These are phyloP conservation scores for Melanostoma mellinum DNA, from an alignment of 2,888 invertebrate genomes.

Conservation along the genomic window DNA sequence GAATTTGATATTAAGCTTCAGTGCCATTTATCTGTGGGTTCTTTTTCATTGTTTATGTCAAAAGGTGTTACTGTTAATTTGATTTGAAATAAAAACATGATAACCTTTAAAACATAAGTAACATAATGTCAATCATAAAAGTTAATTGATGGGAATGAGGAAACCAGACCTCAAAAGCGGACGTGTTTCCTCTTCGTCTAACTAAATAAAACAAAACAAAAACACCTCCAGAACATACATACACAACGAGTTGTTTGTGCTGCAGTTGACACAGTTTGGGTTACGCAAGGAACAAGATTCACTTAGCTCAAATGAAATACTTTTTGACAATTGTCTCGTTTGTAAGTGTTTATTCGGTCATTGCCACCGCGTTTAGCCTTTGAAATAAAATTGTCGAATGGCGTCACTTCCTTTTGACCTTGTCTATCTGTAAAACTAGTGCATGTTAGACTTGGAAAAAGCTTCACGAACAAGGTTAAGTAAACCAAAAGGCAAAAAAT, in stretches of 20 bases:
- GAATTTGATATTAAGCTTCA: too few species aligned
- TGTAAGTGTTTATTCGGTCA: slow-evolving; percentile 26
- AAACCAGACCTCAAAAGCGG: not conserved
- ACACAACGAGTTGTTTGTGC: not conserved
- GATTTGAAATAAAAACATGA: too few species aligned
- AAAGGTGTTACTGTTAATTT: too few species aligned
- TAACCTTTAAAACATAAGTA: not conserved
- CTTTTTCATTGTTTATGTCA: too few species aligned
- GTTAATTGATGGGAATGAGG: not conserved
- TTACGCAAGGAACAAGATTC: slow-evolving; percentile 41
- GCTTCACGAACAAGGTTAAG: too few species aligned
- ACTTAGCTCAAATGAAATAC: slow-evolving; percentile 6
- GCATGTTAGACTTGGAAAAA: too few species aligned
- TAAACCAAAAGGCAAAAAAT: too few species aligned
- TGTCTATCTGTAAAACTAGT: not conserved
- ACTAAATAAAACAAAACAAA: too few species aligned
- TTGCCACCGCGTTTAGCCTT: slow-evolving; percentile 20
- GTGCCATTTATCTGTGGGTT: too few species aligned
- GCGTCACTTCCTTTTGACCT: slow-evolving; percentile 31
- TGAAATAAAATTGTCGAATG: slow-evolving; percentile 3
- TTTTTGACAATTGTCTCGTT: slow-evolving; percentile 5
- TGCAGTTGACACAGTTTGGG: slow-evolving; percentile 6
- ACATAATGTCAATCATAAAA: not conserved
- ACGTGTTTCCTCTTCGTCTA: not conserved
- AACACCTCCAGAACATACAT: too few species aligned